phyloP scores from a whole-genome alignment of 2,888 invertebrate species.

The Scelioninae gen. 1 region DNA sequence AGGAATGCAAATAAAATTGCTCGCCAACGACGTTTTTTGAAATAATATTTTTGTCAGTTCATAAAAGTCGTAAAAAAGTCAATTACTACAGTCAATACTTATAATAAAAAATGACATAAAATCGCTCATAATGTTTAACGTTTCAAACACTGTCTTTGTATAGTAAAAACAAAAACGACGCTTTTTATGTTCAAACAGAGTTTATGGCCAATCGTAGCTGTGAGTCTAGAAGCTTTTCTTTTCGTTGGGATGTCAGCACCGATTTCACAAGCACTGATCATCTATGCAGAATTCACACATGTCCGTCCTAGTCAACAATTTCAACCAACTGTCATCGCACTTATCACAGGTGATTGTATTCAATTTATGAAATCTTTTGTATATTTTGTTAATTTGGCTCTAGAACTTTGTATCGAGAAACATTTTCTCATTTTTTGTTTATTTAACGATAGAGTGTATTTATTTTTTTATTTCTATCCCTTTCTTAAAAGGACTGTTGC shows the following conservation, averaged over 20 bases:
- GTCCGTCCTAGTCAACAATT: conserved; percentile 85
- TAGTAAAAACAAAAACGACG: conserved; percentile 3
- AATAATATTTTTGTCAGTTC: too few relatives aligned
- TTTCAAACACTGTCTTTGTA: conserved; percentile 7
- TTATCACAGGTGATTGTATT: conserved; percentile 86
- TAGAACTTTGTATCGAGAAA: too few relatives aligned
- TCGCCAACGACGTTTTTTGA: too few relatives aligned
- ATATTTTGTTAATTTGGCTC: too few relatives aligned
- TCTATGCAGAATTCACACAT: conserved; percentile 89
- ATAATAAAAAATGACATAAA: conserved; percentile 19
- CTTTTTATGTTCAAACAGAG: conserved; percentile 84
- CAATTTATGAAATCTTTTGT: too few relatives aligned
- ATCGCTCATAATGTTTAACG: conserved; percentile 22
- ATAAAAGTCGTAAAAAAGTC: background rate
- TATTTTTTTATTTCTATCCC: too few relatives aligned
- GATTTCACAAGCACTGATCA: conserved; percentile 89
- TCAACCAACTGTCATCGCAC: conserved; percentile 88
- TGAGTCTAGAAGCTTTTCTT: conserved; percentile 87
- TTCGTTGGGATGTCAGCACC: conserved; percentile 89
- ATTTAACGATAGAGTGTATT: too few relatives aligned
- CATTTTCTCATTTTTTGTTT: too few relatives aligned
- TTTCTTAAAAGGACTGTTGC: too few relatives aligned
- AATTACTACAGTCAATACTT: conserved; percentile 1
- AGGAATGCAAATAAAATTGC: too few relatives aligned
- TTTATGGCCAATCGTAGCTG: conserved; percentile 87